These are phyloP conservation scores for Osmerus eperlanus DNA, from an alignment of 2,113 vertebrate genomes.

Conservation along the genomic window DNA sequence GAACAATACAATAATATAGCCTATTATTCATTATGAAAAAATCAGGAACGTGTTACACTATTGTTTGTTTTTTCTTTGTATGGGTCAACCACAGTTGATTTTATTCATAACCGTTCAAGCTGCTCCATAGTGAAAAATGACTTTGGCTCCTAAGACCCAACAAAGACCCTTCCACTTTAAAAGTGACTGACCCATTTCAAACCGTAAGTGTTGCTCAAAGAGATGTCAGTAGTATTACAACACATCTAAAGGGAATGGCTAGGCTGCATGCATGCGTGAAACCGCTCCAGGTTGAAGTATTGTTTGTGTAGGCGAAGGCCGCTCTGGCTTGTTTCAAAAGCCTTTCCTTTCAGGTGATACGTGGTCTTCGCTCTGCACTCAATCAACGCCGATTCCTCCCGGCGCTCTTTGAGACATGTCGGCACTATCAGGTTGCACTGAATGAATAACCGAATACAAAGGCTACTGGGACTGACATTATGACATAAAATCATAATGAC, in stretches of 20 bases:
- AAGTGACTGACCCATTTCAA: conserved; percentile 24
- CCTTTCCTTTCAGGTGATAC: conserved; percentile 15
- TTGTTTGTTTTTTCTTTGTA: too few species aligned
- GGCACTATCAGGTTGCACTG: conserved; percentile 10
- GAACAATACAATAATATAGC: too few species aligned
- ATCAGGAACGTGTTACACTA: too few species aligned
- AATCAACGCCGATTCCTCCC: conserved; percentile 21
- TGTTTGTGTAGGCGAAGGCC: conserved; percentile 18
- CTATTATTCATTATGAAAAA: too few species aligned
- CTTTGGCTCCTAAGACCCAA: too few species aligned
- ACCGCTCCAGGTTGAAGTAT: conserved; percentile 8
- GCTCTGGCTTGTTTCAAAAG: conserved; percentile 37
- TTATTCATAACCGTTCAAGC: too few species aligned
- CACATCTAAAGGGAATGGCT: conserved; percentile 30
- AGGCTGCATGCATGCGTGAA: conserved; percentile 44
- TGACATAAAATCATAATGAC: not conserved
- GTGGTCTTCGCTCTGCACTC: not conserved
- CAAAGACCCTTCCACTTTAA: not conserved
- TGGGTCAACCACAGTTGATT: too few species aligned
- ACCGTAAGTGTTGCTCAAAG: conserved; percentile 32
- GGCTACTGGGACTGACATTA: not conserved
- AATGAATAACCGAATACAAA: not conserved
- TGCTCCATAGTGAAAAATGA: too few species aligned
- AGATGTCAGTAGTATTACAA: conserved; percentile 4
- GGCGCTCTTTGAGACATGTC: not conserved